A percentile compares a stretch with the other conserved stretches of the same genome.
Evolutionary conservation across 37 sponge, comb jelly and placozoan genomes (phyloP).

Genomic region (Crambe crambe): DNA sequence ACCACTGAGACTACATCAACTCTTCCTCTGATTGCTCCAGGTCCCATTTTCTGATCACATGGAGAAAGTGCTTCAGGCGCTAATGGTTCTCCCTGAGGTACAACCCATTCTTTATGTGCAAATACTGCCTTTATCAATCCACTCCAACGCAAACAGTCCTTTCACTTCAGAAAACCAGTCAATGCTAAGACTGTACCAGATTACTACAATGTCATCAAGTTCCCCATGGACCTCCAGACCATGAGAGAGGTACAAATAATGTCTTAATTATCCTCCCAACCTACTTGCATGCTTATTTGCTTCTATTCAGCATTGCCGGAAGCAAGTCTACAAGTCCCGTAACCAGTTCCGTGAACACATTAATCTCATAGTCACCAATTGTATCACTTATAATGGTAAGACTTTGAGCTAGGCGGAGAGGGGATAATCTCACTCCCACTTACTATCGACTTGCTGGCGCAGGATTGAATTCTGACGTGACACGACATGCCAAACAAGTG

Average conservation of each 20-base stretch:
- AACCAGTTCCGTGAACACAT: conserved; percentile 84
- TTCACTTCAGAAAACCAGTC: conserved; percentile 91
- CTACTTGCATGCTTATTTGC: conserved; percentile 1
- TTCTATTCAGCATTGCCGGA: conserved; percentile 73
- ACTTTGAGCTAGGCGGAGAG: background rate
- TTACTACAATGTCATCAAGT: conserved; percentile 91
- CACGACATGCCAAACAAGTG: conserved; percentile 73
- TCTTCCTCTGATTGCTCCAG: conserved; percentile 8
- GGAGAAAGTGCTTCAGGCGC: conserved; percentile 65
- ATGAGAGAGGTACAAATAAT: conserved; percentile 73
- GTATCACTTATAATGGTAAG: conserved; percentile 92
- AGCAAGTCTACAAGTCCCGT: conserved; percentile 70
- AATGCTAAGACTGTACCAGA: conserved; percentile 88
- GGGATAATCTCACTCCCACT: background rate
- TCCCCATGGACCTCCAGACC: conserved; percentile 98
- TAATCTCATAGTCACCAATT: conserved; percentile 91
- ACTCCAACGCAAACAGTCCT: conserved; percentile 45
- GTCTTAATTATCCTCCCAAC: too few species aligned
- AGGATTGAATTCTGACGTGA: conserved; percentile 72
- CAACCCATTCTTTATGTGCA: background rate
- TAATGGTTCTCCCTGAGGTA: conserved; percentile 77
- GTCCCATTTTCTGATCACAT: conserved; percentile 69
- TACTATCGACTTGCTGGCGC: background rate
- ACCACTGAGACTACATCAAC: background rate
- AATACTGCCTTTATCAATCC: background rate